A percentile compares a stretch with the other conserved stretches of the same genome.
These are phyloP conservation scores for Struthio camelus DNA, from an alignment of 2,113 vertebrate genomes.

Conservation along the genomic window DNA sequence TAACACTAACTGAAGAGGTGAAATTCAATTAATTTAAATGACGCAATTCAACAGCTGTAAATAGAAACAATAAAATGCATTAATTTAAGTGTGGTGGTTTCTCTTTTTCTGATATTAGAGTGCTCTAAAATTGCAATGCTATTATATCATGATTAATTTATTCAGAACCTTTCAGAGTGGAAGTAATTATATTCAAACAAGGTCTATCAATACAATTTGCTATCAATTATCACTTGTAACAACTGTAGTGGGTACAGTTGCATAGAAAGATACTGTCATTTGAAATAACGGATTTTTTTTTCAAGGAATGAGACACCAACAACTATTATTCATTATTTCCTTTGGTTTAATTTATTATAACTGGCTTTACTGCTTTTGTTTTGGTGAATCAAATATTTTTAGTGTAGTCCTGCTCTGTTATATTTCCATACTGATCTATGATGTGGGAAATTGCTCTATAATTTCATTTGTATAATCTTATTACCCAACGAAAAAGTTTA, in stretches of 20 bases:
- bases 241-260: background rate
- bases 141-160: background rate
- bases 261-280: background rate
- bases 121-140: background rate
- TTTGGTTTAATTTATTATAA: background rate
- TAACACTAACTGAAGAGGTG: background rate
- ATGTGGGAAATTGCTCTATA: background rate
- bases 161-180: background rate
- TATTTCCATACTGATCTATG: background rate
- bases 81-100: slow-evolving; percentile 9
- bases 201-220: slow-evolving; percentile 13
- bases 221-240: background rate
- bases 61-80: background rate
- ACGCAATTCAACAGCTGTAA: background rate
- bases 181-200: slow-evolving; percentile 16
- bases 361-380: background rate
- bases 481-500: background rate
- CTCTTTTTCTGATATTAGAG: background rate
- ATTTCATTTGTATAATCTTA: background rate
- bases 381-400: background rate
- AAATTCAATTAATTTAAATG: slow-evolving; percentile 11
- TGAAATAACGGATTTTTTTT: background rate
- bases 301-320: background rate
- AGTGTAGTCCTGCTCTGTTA: background rate
- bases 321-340: background rate